Base-by-base conservation (phyloP, 2,113 vertebrate species). In the Xiphophorus couchianus region DNA sequence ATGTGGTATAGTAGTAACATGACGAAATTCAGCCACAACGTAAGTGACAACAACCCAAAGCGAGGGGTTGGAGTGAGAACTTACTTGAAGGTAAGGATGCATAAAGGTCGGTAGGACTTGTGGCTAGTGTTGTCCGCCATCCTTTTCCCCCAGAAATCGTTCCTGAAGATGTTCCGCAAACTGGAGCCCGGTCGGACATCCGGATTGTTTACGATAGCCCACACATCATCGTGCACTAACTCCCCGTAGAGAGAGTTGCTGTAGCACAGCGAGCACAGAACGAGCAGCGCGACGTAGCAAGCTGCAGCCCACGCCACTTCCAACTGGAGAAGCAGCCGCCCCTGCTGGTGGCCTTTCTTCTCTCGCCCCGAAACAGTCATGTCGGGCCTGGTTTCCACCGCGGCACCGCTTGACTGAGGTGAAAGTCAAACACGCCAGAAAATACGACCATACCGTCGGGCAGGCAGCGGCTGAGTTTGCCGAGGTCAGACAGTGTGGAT, bases 111-210 rank as follows among this genome's bases (percentile, higher is more conserved):
- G 95, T 99, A 99, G 73, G 98, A 99, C 94, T 99, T 99, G 95
- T 99, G 98, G 94, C 98, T 99, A 66, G 95, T 96, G 91, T 96
- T 97, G 91, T 98, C 97, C 69, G 93, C 93, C 96, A 99, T 97
- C 86, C 94, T 92, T 88, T 98, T 97, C 83, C 98, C 98, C 98
- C 98, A 99, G 93, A 99, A 99, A 95, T 99, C 98, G 92, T 98
- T 93, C 80, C 86, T 85, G 89, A 98, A 98, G 90, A 96, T 88
- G 93, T 90, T 94, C 30, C 84, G 75, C 68, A 97, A 91, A n/a
- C 95, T 94, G 79, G 96, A 84, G 0, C 90, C 94, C 11, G 95
- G 90, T 74, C 93, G 88, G 82, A 96, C 95, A 91, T 99, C 97
- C 71, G 97, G 96, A 92, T 99, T 99, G 94, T 98, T 96, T 76